Evolutionary conservation across 1,140 invertebrate genomes (phyloP).

Genomic region (Magallana gigas): DNA sequence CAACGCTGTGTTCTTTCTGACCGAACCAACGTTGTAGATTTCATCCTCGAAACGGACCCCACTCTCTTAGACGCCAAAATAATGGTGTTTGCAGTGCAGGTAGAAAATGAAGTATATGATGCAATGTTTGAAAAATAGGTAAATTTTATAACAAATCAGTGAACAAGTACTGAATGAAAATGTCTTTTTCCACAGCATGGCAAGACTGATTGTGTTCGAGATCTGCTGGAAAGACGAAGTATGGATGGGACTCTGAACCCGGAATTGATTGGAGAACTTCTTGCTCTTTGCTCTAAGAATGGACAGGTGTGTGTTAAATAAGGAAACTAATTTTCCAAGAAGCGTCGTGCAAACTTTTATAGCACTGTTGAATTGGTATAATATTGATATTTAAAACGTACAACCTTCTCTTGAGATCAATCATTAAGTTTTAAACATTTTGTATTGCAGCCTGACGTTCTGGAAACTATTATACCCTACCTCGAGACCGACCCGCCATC

Average conservation of each 20-base stretch:
- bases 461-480: conserved; percentile 37
- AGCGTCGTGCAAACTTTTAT: neutral
- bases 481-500: conserved; percentile 2
- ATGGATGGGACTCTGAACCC: conserved; percentile 11
- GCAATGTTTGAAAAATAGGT: neutral
- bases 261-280: conserved; percentile 1
- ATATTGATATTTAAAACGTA: neutral
- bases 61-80: neutral
- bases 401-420: too few relatives aligned
- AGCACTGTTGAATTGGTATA: neutral
- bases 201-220: conserved; percentile 18
- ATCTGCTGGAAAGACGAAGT: conserved; percentile 13
- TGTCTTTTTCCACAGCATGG: neutral
- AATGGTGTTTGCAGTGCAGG: neutral
- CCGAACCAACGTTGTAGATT: conserved; percentile 1
- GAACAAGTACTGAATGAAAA: neutral
- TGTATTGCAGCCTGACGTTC: conserved; percentile 10
- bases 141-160: too few relatives aligned
- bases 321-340: neutral
- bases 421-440: neutral
- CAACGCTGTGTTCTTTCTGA: neutral
- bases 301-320: neutral
- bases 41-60: neutral
- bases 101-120: neutral
- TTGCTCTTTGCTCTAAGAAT: conserved; percentile 28